Evolutionary conservation across 2,797 vertebrate genomes (phyloP).

Genomic region (Acanthurus tractus): DNA sequence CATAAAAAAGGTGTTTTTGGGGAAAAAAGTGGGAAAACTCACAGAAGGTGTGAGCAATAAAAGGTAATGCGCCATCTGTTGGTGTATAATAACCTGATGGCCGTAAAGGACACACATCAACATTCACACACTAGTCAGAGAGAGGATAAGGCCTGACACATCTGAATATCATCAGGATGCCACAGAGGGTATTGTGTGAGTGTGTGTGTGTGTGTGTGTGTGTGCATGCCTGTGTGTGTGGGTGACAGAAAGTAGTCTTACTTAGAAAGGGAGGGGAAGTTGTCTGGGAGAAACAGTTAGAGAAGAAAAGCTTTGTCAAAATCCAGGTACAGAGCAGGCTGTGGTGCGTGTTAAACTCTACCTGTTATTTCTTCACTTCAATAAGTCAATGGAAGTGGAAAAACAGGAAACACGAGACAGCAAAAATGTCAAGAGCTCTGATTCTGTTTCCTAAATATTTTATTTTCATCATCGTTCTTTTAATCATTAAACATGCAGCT

Average conservation of each 20-base stretch:
- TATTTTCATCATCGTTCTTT: too few species aligned
- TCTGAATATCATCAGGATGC: slow-evolving; percentile 75
- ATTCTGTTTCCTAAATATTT: neutral
- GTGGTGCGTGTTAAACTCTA: slow-evolving; percentile 35
- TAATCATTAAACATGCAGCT: too few species aligned
- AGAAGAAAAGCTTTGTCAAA: slow-evolving; percentile 64
- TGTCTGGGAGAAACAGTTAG: slow-evolving; percentile 49
- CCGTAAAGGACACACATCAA: slow-evolving; percentile 89
- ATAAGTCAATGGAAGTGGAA: slow-evolving; percentile 26
- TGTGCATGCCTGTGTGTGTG: slow-evolving; percentile 28
- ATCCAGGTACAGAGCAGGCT: slow-evolving; percentile 53
- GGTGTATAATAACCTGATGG: slow-evolving; percentile 98
- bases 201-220: slow-evolving; percentile 27
- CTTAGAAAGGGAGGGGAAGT: slow-evolving; percentile 3
- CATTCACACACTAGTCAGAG: slow-evolving; percentile 59
- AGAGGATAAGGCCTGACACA: slow-evolving; percentile 72
- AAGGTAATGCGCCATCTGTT: slow-evolving; percentile 97
- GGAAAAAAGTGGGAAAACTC: slow-evolving; percentile 80
- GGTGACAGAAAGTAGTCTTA: slow-evolving; percentile 9
- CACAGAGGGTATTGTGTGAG: slow-evolving; percentile 45
- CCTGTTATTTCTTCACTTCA: slow-evolving; percentile 44
- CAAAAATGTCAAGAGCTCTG: slow-evolving; percentile 9
- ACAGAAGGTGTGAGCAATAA: slow-evolving; percentile 98
- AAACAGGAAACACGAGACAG: slow-evolving; percentile 36
- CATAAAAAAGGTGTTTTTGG: slow-evolving; percentile 80